phyloP scores from a whole-genome alignment of 2,797 vertebrate species.

The Hapalemur alaotrensis region DNA sequence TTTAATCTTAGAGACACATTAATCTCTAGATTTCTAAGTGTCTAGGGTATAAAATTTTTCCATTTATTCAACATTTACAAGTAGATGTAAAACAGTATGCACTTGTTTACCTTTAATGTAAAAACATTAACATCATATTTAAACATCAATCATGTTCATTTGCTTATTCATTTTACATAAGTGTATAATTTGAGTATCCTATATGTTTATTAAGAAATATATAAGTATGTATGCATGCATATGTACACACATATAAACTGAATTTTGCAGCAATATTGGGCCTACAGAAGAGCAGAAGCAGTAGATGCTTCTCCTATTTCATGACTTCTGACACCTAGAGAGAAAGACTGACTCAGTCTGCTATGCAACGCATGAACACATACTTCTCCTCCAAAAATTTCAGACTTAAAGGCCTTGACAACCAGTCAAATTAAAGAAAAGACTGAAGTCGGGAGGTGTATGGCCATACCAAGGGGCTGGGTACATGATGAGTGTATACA shows the following conservation, averaged over 20 bases:
- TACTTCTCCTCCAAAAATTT: not conserved
- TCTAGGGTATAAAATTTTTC: not conserved
- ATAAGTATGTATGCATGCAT: not conserved
- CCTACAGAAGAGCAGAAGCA: not conserved
- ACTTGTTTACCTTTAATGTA: not conserved
- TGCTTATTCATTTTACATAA: not conserved
- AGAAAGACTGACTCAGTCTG: not conserved
- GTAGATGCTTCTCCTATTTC: not conserved
- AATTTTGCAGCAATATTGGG: not conserved
- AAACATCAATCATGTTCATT: not conserved
- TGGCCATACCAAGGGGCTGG: not conserved
- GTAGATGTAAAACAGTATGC: not conserved
- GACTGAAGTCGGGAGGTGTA: not conserved
- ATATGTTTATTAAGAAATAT: not conserved
- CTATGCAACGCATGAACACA: fast-evolving
- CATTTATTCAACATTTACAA: not conserved
- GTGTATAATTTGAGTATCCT: not conserved
- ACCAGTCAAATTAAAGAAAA: not conserved
- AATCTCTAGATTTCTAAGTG: not conserved
- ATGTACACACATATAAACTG: not conserved
- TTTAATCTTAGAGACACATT: not conserved
- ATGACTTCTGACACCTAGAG: not conserved
- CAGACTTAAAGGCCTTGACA: not conserved
- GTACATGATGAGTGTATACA: fast-evolving
- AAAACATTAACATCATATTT: not conserved